Conservation (phyloP, 2,113 vertebrate species). For the Nymphicus hollandicus region DNA sequence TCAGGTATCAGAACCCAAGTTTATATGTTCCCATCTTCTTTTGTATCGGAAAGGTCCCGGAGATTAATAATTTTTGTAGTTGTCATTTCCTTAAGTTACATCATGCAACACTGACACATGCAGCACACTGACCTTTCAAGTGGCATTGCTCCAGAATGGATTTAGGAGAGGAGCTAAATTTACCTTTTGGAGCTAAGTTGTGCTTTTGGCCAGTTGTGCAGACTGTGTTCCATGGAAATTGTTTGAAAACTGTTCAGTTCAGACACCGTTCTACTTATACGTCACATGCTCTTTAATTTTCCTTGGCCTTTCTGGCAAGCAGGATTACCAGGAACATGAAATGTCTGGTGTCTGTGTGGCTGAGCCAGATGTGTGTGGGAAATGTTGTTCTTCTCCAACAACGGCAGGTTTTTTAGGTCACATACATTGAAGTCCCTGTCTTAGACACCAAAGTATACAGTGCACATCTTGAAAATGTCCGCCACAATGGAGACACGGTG, state of each 20-base stretch:
- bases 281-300: not conserved
- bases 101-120: not conserved
- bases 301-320: not conserved
- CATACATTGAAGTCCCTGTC: not conserved
- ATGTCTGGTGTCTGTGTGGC: not conserved
- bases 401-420: not conserved
- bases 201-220: not conserved
- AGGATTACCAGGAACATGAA: not conserved
- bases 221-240: not conserved
- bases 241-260: not conserved
- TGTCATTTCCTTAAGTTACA: not conserved
- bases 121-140: not conserved
- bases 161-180: not conserved
- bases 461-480: not conserved
- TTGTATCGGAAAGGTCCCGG: not conserved
- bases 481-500: not conserved
- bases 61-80: not conserved
- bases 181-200: not conserved
- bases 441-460: not conserved
- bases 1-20: not conserved
- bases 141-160: not conserved
- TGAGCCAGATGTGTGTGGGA: not conserved
- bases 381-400: not conserved
- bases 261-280: not conserved
- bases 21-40: not conserved